These are phyloP conservation scores for Tetropium fuscum DNA, from an alignment of 2,888 invertebrate genomes.

Conservation along the genomic window DNA sequence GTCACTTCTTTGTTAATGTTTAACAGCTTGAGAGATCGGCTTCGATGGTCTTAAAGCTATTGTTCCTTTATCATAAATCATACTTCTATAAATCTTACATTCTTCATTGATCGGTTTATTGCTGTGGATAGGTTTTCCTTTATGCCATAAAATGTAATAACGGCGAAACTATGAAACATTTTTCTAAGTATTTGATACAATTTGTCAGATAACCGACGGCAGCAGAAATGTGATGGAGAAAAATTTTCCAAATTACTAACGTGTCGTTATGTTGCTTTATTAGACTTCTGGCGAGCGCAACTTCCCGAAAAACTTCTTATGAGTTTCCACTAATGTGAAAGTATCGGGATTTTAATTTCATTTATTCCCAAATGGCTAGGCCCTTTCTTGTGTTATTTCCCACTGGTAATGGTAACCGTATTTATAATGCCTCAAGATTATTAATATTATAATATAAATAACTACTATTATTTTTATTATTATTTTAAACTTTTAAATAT, in stretches of 20 bases:
- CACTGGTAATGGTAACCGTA: too few relatives aligned
- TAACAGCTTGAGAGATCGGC: constrained; percentile 23
- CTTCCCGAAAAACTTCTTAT: background rate
- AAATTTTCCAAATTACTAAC: constrained; percentile 25
- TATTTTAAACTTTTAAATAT: too few relatives aligned
- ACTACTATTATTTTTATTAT: too few relatives aligned
- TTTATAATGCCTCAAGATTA: too few relatives aligned
- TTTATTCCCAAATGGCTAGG: too few relatives aligned
- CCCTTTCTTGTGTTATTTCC: too few relatives aligned
- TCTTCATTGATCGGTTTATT: constrained; percentile 35
- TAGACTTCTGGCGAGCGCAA: background rate
- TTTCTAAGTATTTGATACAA: constrained; percentile 50
- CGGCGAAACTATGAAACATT: constrained; percentile 45
- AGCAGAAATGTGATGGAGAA: constrained; percentile 24
- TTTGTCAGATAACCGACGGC: constrained; percentile 39
- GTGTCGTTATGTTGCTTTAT: constrained; percentile 14
- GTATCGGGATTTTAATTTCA: too few relatives aligned
- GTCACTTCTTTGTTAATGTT: constrained; percentile 19
- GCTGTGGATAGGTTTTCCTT: constrained; percentile 21
- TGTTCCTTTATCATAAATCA: constrained; percentile 54
- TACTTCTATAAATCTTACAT: constrained; percentile 57
- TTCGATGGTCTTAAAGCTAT: constrained; percentile 39
- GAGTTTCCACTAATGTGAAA: too few relatives aligned
- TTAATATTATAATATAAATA: too few relatives aligned
- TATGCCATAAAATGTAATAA: constrained; percentile 51